Conservation (phyloP, 2,113 vertebrate species). For the Bolborhynchus lineola region DNA sequence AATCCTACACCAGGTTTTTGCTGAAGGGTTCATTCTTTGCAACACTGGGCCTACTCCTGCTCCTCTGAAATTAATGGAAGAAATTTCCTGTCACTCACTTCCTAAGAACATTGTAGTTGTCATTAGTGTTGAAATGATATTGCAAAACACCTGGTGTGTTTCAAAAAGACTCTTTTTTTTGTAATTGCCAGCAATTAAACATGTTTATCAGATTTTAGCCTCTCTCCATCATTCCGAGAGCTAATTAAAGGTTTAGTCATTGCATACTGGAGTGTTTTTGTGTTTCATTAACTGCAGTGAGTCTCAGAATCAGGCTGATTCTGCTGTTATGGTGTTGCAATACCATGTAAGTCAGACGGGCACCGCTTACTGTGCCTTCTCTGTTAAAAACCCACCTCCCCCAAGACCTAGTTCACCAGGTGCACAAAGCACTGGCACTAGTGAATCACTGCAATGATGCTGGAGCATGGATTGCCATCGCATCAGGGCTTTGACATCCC, state of each 20-base stretch:
- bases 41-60: neutral
- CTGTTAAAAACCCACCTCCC: neutral
- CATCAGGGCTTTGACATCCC: neutral
- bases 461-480: accelerated
- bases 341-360: neutral
- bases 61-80: neutral
- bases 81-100: slow-evolving; percentile 11
- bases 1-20: neutral
- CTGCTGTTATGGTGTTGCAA: neutral
- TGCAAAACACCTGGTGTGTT: slow-evolving; percentile 5
- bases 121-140: slow-evolving; percentile 8
- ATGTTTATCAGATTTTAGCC: slow-evolving; percentile 52
- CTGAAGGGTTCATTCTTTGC: neutral
- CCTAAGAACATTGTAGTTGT: neutral
- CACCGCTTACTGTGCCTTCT: neutral
- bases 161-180: neutral
- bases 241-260: slow-evolving; percentile 66
- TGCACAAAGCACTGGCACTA: neutral
- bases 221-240: slow-evolving; percentile 34
- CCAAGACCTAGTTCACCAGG: neutral
- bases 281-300: neutral
- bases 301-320: slow-evolving; percentile 13
- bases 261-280: slow-evolving; percentile 14
- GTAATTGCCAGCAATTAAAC: slow-evolving; percentile 59
- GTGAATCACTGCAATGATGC: neutral